A percentile compares a stretch with the other conserved stretches of the same genome.
Evolutionary conservation across 2,113 vertebrate genomes (phyloP).

Genomic region (Daphoenositta chrysoptera): DNA sequence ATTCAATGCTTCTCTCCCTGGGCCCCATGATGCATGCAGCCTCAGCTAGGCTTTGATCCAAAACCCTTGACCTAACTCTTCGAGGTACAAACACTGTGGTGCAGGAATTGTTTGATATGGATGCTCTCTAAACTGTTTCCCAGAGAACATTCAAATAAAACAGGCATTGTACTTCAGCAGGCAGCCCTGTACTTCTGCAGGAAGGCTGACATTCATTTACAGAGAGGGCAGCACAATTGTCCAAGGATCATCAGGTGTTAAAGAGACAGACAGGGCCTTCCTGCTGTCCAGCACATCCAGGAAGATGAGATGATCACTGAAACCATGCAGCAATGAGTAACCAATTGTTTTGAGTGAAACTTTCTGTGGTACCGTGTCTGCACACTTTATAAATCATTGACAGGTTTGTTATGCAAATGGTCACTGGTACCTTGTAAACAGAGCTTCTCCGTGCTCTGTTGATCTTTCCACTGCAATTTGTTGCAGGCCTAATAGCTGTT

Average conservation of each 20-base stretch:
- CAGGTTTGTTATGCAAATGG: conserved; percentile 62
- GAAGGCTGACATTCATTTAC: conserved; percentile 20
- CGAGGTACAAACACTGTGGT: background rate
- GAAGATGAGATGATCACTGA: conserved; percentile 17
- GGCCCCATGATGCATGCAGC: background rate
- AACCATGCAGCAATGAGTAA: conserved; percentile 68
- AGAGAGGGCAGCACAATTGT: background rate
- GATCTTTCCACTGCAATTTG: conserved; percentile 61
- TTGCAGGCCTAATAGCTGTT: conserved; percentile 21
- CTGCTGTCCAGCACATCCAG: background rate
- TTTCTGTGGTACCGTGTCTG: conserved; percentile 20
- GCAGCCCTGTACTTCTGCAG: background rate
- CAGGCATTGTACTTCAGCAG: background rate
- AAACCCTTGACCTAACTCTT: conserved; percentile 25
- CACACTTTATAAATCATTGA: conserved; percentile 72
- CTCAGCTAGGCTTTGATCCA: conserved; percentile 54
- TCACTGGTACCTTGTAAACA: conserved; percentile 57
- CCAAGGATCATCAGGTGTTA: background rate
- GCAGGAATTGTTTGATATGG: conserved; percentile 4
- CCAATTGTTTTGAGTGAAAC: conserved; percentile 53
- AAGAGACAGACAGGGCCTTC: background rate
- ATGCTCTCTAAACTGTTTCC: conserved; percentile 8
- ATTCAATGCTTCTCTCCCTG: background rate
- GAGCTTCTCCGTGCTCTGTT: conserved; percentile 59
- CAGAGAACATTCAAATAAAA: background rate